These are phyloP conservation scores for Eretmocerus hayati DNA, from an alignment of 2,888 invertebrate genomes.

Conservation along the genomic window DNA sequence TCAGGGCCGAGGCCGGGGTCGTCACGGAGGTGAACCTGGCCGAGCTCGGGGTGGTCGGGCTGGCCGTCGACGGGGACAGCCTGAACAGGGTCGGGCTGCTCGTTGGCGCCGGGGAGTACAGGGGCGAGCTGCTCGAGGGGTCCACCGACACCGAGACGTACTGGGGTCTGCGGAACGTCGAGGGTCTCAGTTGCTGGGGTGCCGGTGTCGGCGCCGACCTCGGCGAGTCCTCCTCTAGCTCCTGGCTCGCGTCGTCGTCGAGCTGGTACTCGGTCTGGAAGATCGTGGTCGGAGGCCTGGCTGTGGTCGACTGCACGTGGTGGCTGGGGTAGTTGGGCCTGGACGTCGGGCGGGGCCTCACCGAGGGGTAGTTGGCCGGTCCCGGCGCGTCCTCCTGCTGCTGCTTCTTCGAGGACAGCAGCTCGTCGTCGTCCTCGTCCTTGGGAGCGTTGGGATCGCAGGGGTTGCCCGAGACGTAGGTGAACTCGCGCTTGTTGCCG, in stretches of 20 bases:
- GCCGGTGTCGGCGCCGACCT: too few relatives aligned
- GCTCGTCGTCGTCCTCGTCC: conserved; percentile 54
- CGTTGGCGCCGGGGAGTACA: conserved; percentile 38
- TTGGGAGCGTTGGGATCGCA: conserved; percentile 78
- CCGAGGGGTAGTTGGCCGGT: conserved; percentile 58
- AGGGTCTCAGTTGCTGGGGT: conserved; percentile 46
- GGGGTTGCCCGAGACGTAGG: conserved; percentile 79
- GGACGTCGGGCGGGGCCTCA: conserved; percentile 49
- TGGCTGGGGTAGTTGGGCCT: conserved; percentile 47
- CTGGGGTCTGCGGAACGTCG: conserved; percentile 43
- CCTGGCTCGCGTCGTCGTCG: conserved; percentile 52
- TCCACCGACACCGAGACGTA: conserved; percentile 24
- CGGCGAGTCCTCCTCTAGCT: conserved; percentile 54
- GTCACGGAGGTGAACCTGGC: conserved; percentile 60
- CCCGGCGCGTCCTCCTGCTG: conserved; percentile 54
- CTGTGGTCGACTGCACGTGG: too few relatives aligned
- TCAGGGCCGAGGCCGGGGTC: conserved; percentile 54
- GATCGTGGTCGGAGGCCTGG: conserved; percentile 57
- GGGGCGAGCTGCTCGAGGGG: conserved; percentile 33
- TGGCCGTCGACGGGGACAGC: conserved; percentile 46
- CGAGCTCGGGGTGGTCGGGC: conserved; percentile 46
- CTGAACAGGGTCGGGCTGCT: conserved; percentile 54
- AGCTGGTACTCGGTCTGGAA: conserved; percentile 64
- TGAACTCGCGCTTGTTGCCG: conserved; percentile 79
- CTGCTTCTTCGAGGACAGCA: conserved; percentile 46